phyloP scores from a whole-genome alignment of 2,113 vertebrate species.

The Lampris incognitus region DNA sequence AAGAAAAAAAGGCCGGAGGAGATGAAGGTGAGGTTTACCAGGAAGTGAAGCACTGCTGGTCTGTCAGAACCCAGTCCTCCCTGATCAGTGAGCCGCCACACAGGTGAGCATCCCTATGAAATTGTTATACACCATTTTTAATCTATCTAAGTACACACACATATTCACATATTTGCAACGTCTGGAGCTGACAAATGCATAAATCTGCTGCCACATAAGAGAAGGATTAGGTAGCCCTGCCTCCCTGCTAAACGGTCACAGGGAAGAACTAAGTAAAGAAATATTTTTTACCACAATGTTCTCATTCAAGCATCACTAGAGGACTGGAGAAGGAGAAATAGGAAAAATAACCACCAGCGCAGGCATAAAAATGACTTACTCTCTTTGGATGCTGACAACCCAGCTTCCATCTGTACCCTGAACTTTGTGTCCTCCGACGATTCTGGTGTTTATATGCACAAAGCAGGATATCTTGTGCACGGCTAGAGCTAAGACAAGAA shows the following conservation, averaged over 20 bases:
- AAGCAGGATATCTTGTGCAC: slow-evolving; percentile 75
- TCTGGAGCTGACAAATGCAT: too few relatives aligned
- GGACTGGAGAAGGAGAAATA: too few relatives aligned
- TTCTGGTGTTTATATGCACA: slow-evolving; percentile 83
- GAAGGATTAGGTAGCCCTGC: too few relatives aligned
- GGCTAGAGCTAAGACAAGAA: slow-evolving; percentile 34
- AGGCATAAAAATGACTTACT: slow-evolving; percentile 79
- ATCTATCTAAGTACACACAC: too few relatives aligned
- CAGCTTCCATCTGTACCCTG: slow-evolving; percentile 89
- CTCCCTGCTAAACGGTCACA: neutral
- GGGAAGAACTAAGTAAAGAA: neutral
- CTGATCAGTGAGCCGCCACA: slow-evolving; percentile 95
- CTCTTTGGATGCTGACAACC: slow-evolving; percentile 96
- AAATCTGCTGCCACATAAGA: too few relatives aligned
- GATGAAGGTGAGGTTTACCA: slow-evolving; percentile 80
- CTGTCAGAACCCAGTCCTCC: slow-evolving; percentile 94
- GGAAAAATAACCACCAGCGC: neutral
- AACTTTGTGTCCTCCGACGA: slow-evolving; percentile 92
- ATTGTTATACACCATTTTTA: slow-evolving; percentile 10
- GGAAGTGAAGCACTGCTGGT: slow-evolving; percentile 95
- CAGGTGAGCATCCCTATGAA: slow-evolving; percentile 87
- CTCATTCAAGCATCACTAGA: too few relatives aligned
- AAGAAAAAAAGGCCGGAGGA: neutral
- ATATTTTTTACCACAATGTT: too few relatives aligned
- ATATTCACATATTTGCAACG: too few relatives aligned